Evolutionary conservation across 2,888 invertebrate species (phyloP).

Genomic region (Rhogogaster chlorosoma): DNA sequence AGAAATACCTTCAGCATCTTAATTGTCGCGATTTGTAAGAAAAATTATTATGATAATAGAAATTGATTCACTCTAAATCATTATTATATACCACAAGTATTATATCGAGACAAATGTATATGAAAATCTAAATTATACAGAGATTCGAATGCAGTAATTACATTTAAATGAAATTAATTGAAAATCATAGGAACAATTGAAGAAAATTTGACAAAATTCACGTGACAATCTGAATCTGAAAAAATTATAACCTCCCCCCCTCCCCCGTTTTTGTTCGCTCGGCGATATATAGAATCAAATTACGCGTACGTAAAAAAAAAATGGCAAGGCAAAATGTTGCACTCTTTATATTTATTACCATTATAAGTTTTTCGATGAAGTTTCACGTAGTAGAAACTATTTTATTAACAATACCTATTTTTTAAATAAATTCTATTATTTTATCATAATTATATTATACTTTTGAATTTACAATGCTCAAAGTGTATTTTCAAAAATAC

Average conservation of each 20-base stretch:
- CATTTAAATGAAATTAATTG: background rate
- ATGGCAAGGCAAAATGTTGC: background rate
- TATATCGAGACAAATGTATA: constrained; percentile 4
- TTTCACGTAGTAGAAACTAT: background rate
- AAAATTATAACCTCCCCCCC: background rate
- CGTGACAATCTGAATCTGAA: background rate
- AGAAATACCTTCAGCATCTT: background rate
- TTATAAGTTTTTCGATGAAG: constrained; percentile 12
- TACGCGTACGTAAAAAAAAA: background rate
- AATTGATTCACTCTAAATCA: constrained; percentile 16
- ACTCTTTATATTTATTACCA: constrained; percentile 4
- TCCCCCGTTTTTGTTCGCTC: background rate
- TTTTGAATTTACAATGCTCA: constrained; percentile 45
- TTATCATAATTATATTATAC: constrained; percentile 5
- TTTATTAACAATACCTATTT: background rate
- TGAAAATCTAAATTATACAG: constrained; percentile 41
- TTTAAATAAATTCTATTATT: constrained; percentile 22
- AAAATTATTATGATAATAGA: constrained; percentile 15
- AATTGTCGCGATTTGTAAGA: background rate
- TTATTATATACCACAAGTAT: constrained; percentile 14
- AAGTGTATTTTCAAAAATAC: constrained; percentile 42
- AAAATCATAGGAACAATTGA: background rate
- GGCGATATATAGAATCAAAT: constrained; percentile 4
- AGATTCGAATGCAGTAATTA: constrained; percentile 15
- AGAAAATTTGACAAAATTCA: background rate